phyloP scores from a whole-genome alignment of 2,888 invertebrate genomes.

The Gortyna flavago region DNA sequence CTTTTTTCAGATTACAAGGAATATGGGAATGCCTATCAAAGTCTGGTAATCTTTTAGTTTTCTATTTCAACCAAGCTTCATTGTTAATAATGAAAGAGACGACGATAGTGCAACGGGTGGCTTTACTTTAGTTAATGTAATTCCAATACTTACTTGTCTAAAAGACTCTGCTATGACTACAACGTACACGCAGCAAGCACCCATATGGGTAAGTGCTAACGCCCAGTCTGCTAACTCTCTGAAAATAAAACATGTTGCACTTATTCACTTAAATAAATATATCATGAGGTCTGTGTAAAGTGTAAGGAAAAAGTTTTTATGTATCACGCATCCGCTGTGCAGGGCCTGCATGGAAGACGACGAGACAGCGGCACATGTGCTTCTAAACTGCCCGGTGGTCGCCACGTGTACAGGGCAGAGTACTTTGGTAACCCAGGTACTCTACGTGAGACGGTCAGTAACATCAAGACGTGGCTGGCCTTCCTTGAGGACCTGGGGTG shows the following conservation, averaged over 20 bases:
- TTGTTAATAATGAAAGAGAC: neutral
- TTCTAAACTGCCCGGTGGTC: no score
- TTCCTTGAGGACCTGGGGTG: no score
- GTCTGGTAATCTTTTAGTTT: neutral
- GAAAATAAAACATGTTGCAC: conserved; percentile 65
- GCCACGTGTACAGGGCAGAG: no score
- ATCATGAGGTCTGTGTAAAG: no score
- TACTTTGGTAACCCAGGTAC: no score
- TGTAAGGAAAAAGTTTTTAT: neutral
- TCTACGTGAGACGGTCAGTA: no score
- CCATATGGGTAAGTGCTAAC: conserved; percentile 92
- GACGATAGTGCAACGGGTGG: neutral
- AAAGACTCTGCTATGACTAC: conserved; percentile 93
- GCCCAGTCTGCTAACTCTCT: conserved; percentile 93
- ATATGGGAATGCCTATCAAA: neutral
- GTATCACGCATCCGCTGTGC: neutral
- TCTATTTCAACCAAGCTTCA: neutral
- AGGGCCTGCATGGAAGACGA: no score
- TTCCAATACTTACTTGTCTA: conserved; percentile 89
- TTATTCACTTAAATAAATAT: neutral
- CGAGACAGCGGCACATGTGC: no score
- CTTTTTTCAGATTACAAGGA: neutral
- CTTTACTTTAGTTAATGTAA: neutral
- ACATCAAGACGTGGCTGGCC: no score
- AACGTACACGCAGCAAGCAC: conserved; percentile 93